A percentile compares a stretch with the other conserved stretches of the same genome.
These are phyloP conservation scores for Drosophila biarmipes DNA, from an alignment of 1,140 invertebrate genomes.

Conservation along the genomic window DNA sequence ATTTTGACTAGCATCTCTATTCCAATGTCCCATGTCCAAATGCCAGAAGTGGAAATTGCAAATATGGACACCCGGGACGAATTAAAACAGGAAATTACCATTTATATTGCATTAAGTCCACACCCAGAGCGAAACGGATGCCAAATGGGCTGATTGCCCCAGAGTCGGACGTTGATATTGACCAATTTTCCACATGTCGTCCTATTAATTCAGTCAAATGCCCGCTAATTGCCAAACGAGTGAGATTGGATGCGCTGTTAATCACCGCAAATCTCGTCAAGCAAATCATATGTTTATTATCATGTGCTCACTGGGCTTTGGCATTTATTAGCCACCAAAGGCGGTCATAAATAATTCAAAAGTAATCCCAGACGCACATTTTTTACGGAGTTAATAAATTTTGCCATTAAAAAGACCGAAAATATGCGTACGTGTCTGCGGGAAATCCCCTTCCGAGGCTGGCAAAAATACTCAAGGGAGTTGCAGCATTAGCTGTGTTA, in stretches of 20 bases:
- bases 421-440: constrained; percentile 37
- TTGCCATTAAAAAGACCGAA: constrained; percentile 50
- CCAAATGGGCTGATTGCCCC: constrained; percentile 13
- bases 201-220: constrained; percentile 34
- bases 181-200: constrained; percentile 38
- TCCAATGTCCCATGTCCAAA: constrained; percentile 1
- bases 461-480: constrained; percentile 15
- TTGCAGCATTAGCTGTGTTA: constrained; percentile 28
- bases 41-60: constrained; percentile 22
- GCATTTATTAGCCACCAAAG: constrained; percentile 29
- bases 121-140: constrained; percentile 24
- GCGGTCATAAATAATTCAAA: constrained; percentile 47
- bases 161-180: constrained; percentile 17
- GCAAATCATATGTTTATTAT: constrained; percentile 32
- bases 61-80: constrained; percentile 50
- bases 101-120: constrained; percentile 68
- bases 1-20: constrained; percentile 5
- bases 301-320: constrained; percentile 9
- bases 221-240: constrained; percentile 31
- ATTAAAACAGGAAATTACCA: constrained; percentile 67
- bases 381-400: constrained; percentile 66
- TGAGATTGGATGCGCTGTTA: constrained; percentile 15
- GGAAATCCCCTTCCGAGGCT: not conserved
- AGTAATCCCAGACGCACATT: constrained; percentile 43
- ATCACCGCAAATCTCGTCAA: constrained; percentile 16